Base-by-base conservation (phyloP, 2,797 vertebrate genomes). In the Heteromormyrus szaboi region DNA sequence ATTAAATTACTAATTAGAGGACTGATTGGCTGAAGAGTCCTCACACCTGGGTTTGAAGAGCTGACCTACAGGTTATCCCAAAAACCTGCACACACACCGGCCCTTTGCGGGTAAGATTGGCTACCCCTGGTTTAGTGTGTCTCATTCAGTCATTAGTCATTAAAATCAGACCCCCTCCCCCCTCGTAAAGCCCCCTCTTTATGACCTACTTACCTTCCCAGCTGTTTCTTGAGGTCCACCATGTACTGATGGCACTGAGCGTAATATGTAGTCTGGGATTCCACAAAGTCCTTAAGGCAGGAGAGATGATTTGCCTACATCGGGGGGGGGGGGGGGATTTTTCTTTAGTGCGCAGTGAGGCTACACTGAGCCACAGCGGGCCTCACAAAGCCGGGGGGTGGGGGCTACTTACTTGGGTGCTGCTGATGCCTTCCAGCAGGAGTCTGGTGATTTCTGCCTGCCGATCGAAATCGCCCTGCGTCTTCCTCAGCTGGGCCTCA, bases 241-340 rank as follows among this genome's bases (percentile, higher is more conserved):
- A 98, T 97, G 53, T 97, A 98, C 87, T 98, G 97, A 94, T 97
- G 97, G 94, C 98, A 98, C 79, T 98, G 97, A 91, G 97, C 97
- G 88, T 97, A 99, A 91, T 98, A 98, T 54, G 95, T 96, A 91
- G 98, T 96, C 94, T 99, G 99, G 90, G 96, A 97, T 88, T 99
- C 98, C 81, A 99, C 98, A 93, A 99, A 99, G 92, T 99, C 98
- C 88, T 94, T 96, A 90, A 99, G 94, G 91, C 97, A 98, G 89
- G 96, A 96, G 94, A 98, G 96, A 91, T 99, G 99, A 94, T 98
- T 97, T 85, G 94, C 97, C 99, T 99, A 87, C 2, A 91, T 33
- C 22, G 68, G 48, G 88, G 29, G 62, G 3, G 37, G 17, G 1
- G 9, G 46, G 37, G 76, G 5, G 14, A 0, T 44, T 1, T 4